These are phyloP conservation scores for Mustelus asterias DNA, from an alignment of 2,113 vertebrate species.

Conservation along the genomic window DNA sequence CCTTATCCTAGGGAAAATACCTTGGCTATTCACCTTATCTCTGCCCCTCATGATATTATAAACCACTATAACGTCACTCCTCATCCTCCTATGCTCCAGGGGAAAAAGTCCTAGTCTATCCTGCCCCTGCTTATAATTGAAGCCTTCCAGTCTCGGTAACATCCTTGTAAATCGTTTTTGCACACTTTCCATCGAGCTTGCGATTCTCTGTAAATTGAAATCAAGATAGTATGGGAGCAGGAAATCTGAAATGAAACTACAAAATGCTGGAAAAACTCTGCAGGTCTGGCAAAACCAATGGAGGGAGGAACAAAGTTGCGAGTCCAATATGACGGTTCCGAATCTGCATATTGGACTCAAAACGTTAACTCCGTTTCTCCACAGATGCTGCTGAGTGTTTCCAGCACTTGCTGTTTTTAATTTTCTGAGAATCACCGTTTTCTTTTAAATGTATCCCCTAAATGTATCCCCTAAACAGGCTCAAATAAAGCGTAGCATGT, in stretches of 20 bases:
- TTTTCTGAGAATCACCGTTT: not conserved
- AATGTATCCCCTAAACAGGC: not conserved
- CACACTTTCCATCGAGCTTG: not conserved
- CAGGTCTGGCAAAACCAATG: not conserved
- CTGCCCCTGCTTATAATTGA: too few relatives aligned
- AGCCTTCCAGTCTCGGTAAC: too few relatives aligned
- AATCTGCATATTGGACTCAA: not conserved
- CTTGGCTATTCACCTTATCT: too few relatives aligned
- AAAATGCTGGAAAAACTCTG: too few relatives aligned
- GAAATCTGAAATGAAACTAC: not conserved
- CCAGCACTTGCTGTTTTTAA: not conserved
- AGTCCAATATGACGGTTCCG: not conserved
- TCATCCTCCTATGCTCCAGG: too few relatives aligned
- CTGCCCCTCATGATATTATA: too few relatives aligned
- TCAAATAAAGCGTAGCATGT: too few relatives aligned
- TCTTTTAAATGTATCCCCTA: not conserved
- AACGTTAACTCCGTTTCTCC: not conserved
- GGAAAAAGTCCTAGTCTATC: too few relatives aligned
- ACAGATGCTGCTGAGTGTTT: not conserved
- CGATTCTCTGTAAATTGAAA: not conserved
- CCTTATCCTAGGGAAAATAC: too few relatives aligned
- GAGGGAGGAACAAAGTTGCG: not conserved
- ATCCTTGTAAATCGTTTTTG: too few relatives aligned
- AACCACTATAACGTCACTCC: too few relatives aligned
- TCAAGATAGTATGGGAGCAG: not conserved